Evolutionary conservation across 2,113 vertebrate genomes (phyloP), one percentile per base, ranked within the genome.

Genomic region (Oenanthe melanoleuca): DNA sequence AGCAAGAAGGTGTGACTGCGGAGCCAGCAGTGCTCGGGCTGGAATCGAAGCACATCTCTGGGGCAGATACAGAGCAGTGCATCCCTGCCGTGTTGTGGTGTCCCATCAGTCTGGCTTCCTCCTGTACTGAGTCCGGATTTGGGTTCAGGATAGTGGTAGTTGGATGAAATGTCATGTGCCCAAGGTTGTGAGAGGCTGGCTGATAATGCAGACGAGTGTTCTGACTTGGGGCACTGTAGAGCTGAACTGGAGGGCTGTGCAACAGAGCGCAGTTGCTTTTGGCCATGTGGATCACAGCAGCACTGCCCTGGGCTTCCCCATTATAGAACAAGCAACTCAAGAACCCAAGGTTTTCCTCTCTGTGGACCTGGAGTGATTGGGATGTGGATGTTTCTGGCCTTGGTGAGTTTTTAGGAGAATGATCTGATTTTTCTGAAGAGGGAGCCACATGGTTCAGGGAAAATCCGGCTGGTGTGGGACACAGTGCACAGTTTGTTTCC

Each of bases 301-400:
- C 5, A 0, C 47, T 77, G 56, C 67, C 21, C 33, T 0, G 13
- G 44, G 47, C 42, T 56, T 56, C 21, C 19, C 45, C 0, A 0
- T 33, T 55, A 12, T 3, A 34, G 42, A 93, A 4, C 12, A 6
- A 14, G 21, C 37, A 38, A 21, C 38, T 64, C 7, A 1, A 8
- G 52, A 75, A 4, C 14, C 4, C 0, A 0, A 37, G n/a, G 15
- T 24, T 84, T 86, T 28, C 1, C 2, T 37, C n/a, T 18, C 3
- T 25, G n/a, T 10, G 4, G 31, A 4, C 49, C 37, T 22, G 28
- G 26, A 38, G 47, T 18, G 64, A 45, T 14, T 40, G 56, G 49
- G 33, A 26, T 31, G 40, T 1, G 3, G 57, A 11, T 85, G 16
- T 56, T 53, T 74, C 70, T 87, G 80, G 69, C 4, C 2, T 22